Evolutionary conservation across 2,888 invertebrate genomes (phyloP).

Genomic region (Mythimna loreyi): DNA sequence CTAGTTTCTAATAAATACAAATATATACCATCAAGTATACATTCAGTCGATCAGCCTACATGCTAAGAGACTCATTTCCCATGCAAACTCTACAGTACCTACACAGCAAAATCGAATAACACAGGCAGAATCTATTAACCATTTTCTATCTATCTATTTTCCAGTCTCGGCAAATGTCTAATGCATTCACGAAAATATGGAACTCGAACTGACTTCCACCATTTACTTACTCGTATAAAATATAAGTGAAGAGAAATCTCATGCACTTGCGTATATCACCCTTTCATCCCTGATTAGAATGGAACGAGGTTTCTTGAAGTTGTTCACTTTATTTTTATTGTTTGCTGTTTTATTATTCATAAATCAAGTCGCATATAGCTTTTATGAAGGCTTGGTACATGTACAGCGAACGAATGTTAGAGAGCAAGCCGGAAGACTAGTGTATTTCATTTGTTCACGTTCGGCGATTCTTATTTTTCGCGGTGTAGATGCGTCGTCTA

Average conservation of each 20-base stretch:
- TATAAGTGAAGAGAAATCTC: background rate
- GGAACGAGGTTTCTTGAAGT: background rate
- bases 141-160: background rate
- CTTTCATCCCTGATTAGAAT: constrained; percentile 19
- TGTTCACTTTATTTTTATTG: constrained; percentile 18
- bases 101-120: background rate
- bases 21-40: too few relatives aligned
- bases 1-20: too few relatives aligned
- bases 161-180: background rate
- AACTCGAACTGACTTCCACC: background rate
- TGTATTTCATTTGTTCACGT: background rate
- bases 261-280: background rate
- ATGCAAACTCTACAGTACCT: too few relatives aligned
- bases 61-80: too few relatives aligned
- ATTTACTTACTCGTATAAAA: background rate
- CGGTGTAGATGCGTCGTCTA: background rate
- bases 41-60: too few relatives aligned
- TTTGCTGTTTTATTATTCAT: constrained; percentile 29
- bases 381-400: background rate
- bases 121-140: background rate
- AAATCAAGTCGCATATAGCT: constrained; percentile 10
- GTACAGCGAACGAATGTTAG: background rate
- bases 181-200: background rate
- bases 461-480: background rate
- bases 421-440: background rate